Conservation (phyloP, 2,888 invertebrate genomes). For the Ichneumoninae sp. region DNA sequence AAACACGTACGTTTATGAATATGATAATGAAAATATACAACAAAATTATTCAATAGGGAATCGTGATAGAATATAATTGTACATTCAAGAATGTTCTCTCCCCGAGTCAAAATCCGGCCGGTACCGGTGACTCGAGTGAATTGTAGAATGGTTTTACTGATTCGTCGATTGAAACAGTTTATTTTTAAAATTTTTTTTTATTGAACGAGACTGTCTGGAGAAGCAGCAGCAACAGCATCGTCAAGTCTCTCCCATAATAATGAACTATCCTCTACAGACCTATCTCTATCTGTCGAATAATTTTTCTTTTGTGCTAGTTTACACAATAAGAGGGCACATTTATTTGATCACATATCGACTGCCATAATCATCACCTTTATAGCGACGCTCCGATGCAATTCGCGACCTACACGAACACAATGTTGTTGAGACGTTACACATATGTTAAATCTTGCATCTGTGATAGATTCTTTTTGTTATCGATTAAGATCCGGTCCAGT, state of each 20-base stretch:
- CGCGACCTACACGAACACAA: constrained; percentile 1
- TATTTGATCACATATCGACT: constrained; percentile 82
- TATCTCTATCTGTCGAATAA: constrained; percentile 47
- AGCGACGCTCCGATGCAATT: constrained; percentile 29
- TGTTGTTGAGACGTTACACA: background rate
- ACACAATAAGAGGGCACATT: constrained; percentile 82
- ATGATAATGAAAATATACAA: constrained; percentile 48
- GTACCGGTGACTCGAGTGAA: background rate
- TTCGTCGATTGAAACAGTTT: constrained; percentile 5
- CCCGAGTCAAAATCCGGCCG: background rate
- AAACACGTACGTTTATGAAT: constrained; percentile 10
- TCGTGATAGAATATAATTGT: constrained; percentile 79
- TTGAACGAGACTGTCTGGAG: constrained; percentile 19
- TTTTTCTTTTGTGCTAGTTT: constrained; percentile 79
- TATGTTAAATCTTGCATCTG: constrained; percentile 14
- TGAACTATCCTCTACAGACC: constrained; percentile 22
- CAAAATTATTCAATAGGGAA: constrained; percentile 71
- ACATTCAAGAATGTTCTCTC: constrained; percentile 70
- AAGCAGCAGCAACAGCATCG: constrained; percentile 22
- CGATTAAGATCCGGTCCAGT: constrained; percentile 13
- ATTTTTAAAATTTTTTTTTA: background rate
- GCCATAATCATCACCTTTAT: constrained; percentile 77
- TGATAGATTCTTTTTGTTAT: background rate
- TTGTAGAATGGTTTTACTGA: background rate
- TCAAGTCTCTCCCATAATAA: constrained; percentile 8